A percentile compares a stretch with the other conserved stretches of the same genome.
phyloP scores from a whole-genome alignment of 2,113 vertebrate genomes.

The Callorhinus ursinus region DNA sequence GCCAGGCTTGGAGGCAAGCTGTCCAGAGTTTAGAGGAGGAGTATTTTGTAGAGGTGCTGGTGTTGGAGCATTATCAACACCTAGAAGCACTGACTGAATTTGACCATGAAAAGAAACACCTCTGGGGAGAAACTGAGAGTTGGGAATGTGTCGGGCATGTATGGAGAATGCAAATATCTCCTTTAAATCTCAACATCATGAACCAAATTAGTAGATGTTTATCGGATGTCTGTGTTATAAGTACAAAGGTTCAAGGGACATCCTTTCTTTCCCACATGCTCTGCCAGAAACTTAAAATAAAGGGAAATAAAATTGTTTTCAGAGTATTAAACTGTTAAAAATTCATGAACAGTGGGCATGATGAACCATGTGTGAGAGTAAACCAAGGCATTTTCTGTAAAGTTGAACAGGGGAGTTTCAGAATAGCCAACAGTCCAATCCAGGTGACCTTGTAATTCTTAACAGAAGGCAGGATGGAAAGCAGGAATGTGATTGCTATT shows the following conservation, averaged over 20 bases:
- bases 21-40: not conserved
- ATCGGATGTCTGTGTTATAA: not conserved
- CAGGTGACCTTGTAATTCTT: not conserved
- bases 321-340: conserved; percentile 39
- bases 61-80: not conserved
- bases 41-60: not conserved
- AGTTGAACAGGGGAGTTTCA: not conserved
- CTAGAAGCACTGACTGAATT: not conserved
- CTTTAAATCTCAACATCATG: not conserved
- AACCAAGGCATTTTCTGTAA: not conserved
- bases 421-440: not conserved
- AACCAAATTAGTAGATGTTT: not conserved
- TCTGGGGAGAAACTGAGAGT: not conserved
- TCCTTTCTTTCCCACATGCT: not conserved
- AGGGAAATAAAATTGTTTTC: not conserved
- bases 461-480: not conserved
- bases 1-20: not conserved
- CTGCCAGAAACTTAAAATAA: conserved; percentile 45
- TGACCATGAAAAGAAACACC: not conserved
- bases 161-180: not conserved
- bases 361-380: not conserved
- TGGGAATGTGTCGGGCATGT: not conserved
- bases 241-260: conserved; percentile 25
- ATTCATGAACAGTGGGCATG: not conserved
- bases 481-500: not conserved